Base-by-base conservation (phyloP, 2,888 invertebrate species). In the Erebia ligea region DNA sequence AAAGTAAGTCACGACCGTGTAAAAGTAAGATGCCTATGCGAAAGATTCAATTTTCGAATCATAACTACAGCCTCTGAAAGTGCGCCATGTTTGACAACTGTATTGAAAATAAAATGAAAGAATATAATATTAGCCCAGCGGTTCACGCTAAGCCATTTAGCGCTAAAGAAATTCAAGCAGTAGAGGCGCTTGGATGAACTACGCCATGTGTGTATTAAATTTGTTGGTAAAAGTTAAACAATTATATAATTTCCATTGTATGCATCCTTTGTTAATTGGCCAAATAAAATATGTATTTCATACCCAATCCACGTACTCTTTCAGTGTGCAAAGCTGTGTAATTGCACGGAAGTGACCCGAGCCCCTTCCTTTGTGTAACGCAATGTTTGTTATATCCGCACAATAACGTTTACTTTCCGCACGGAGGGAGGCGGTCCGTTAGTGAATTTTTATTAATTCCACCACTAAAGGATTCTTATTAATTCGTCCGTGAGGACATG, bases 301-400 rank as follows among this genome's bases (percentile, higher is more conserved):
- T 8, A 62, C 17, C 10, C 21, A 62, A 48, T 62, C 62, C 6
- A 48, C 19, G 62, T 62, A 21, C 19, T 45, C 45, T 21, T 62
- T 48, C 19, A 48, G 11, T 48, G 62, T 21, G 48, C 19, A 62
- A 62, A 21, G 45, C 45, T 61, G 48, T 21, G 62, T 62, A 62
- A 62, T 62, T 48, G 62, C 62, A 21, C 62, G 62, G 62, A 62
- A 62, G 48, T 62, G 62, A 62, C 62, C 19, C 62, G n/a, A 13
- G 48, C 48, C n/a, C n/a, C 8, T 45, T 62, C 62, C 48, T 62
- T 62, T 62, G 62, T 62, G 62, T 62, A 48, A 62, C 48, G 15
- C 62, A 48, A 62, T 62, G 62, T 62, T 62, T 62, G 48, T 62
- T 48, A 19, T 42, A 48, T 45, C 21, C 62, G 21, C 21, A 62